Evolutionary conservation across 37 sponge, comb jelly and placozoan genomes (phyloP), one percentile per base, ranked within the genome.

Genomic region (Hormiphora californensis): DNA sequence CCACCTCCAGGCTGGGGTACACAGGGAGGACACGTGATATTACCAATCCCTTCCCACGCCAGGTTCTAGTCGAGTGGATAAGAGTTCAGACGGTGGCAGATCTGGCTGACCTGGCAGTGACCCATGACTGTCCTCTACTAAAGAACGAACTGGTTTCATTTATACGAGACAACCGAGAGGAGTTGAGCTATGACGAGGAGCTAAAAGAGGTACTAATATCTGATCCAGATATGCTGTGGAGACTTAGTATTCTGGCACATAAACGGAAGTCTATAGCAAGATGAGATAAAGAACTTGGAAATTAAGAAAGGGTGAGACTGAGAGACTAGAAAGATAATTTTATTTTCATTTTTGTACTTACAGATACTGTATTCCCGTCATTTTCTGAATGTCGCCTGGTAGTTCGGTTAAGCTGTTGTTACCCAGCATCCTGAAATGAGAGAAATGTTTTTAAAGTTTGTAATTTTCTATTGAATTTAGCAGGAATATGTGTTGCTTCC

Each of bases 351-450:
- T 49, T 49, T 15, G 15, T 49, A 65, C 67, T 65, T 17, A 65
- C 67, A 65, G 30, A 17, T 65, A 65, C 15, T 33, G 67, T 7
- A 65, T 65, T 27, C 67, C 67, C 35, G 32, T 28, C 67, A 65
- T 65, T 65, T 65, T 65, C 31, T 15, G 38, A 28, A 65, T 65
- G 67, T 65, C 67, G 33, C 37, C 15, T 65, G 67, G 67, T 31
- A 65, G 67, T 28, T 65, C 67, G 3, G 37, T 65, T 19, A 65
- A 65, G 7, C 38, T 36, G 17, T 65, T 65, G 67, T 65, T 65
- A 17, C 30, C 30, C 17, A 65, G 35, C 1, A 65, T 17, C 67
- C 67, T 65, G 67, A 11, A n/a, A n/a, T n/a, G n/a, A n/a, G n/a
- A n/a, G n/a, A n/a, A n/a, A n/a, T n/a, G n/a, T n/a, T n/a, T n/a